phyloP scores from a whole-genome alignment of 2,888 invertebrate species.

The Podabrus alpinus region DNA sequence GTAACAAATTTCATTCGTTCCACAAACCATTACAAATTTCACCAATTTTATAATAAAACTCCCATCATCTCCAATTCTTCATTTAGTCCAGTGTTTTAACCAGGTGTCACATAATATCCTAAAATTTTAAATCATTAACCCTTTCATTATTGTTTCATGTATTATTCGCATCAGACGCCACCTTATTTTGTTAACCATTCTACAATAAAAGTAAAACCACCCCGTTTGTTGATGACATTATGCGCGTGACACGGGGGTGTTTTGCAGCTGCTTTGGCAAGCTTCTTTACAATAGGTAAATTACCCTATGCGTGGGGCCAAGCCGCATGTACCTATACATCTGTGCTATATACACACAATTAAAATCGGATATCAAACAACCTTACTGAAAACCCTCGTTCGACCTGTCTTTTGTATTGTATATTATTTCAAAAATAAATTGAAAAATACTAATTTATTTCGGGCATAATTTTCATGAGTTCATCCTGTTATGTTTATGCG shows the following conservation, averaged over 20 bases:
- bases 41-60: not conserved
- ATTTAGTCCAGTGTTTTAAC: not conserved
- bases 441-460: not conserved
- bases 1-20: not conserved
- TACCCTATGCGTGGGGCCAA: conserved; percentile 19
- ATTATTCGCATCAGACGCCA: conserved; percentile 10
- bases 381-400: not conserved
- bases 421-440: not conserved
- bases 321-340: conserved; percentile 23
- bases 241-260: conserved; percentile 36
- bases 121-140: conserved; percentile 7
- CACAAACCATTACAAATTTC: not conserved
- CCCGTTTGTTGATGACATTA: conserved; percentile 22
- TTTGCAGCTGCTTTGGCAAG: conserved; percentile 32
- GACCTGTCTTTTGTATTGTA: not conserved
- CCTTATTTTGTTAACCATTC: conserved; percentile 21
- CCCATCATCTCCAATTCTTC: not conserved
- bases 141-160: not conserved
- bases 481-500: not conserved
- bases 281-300: conserved; percentile 17
- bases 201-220: conserved; percentile 25
- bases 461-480: not conserved
- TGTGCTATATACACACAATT: conserved; percentile 11
- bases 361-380: not conserved
- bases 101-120: not conserved